A percentile compares a stretch with the other conserved stretches of the same genome.
Evolutionary conservation across 2,113 vertebrate species (phyloP).

Genomic region (Eulacestoma nigropectus): DNA sequence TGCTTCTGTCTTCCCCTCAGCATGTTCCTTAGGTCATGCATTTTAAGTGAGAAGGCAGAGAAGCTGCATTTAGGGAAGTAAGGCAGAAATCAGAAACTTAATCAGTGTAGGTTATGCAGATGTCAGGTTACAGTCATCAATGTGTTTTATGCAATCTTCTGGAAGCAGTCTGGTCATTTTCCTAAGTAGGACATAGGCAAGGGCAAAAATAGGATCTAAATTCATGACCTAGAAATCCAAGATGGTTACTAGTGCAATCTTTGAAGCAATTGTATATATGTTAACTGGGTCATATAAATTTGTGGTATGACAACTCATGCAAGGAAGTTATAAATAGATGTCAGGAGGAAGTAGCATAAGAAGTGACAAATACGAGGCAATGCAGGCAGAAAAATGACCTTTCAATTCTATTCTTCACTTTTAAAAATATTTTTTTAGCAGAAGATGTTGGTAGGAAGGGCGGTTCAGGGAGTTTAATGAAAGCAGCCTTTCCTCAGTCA

Average conservation of each 20-base stretch:
- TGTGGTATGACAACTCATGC: conserved; percentile 44
- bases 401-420: not conserved
- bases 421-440: not conserved
- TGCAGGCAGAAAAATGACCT: not conserved
- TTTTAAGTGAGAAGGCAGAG: not conserved
- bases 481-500: not conserved
- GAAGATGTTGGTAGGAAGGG: not conserved
- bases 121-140: not conserved
- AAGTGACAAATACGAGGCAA: not conserved
- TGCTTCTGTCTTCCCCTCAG: not conserved
- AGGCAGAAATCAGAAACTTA: not conserved
- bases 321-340: conserved; percentile 41
- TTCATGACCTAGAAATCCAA: conserved; percentile 30
- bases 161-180: not conserved
- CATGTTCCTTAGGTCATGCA: not conserved
- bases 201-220: conserved; percentile 17
- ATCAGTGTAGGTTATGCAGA: not conserved
- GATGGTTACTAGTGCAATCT: not conserved
- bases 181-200: not conserved
- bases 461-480: not conserved
- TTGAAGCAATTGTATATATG: not conserved
- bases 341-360: conserved; percentile 6
- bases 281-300: conserved; percentile 23
- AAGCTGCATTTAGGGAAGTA: not conserved
- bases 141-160: not conserved